These are phyloP conservation scores for Ondatra zibethicus DNA, from an alignment of 2,113 vertebrate genomes.

Conservation along the genomic window DNA sequence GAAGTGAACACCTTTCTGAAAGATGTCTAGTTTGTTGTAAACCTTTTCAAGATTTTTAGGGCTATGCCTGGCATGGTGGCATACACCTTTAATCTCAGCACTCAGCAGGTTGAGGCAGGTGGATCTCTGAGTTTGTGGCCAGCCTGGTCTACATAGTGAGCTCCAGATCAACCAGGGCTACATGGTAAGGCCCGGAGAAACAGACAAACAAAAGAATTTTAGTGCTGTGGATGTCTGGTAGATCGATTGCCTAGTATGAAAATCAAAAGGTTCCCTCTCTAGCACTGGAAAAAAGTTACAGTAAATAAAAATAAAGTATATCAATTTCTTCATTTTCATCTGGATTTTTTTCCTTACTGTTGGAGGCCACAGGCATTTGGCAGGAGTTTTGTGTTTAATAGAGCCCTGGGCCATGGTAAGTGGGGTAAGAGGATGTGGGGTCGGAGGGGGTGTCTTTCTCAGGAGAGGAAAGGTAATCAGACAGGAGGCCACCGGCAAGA, in stretches of 20 bases:
- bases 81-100: background rate
- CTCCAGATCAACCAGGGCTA: background rate
- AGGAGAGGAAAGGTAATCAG: background rate
- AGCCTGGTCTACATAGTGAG: background rate
- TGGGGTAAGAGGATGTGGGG: background rate
- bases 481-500: background rate
- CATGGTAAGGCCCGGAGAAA: background rate
- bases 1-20: background rate
- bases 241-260: background rate
- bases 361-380: background rate
- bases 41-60: slow-evolving; percentile 42
- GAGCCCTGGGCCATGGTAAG: background rate
- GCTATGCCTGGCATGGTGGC: background rate
- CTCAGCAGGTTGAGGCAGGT: background rate
- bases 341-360: background rate
- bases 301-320: slow-evolving; percentile 13
- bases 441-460: background rate
- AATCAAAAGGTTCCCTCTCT: background rate
- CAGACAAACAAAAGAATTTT: background rate
- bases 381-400: slow-evolving; percentile 42
- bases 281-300: background rate
- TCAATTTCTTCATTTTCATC: slow-evolving; percentile 38
- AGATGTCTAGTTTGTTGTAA: slow-evolving; percentile 46
- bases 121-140: background rate
- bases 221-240: background rate